Percentiles rank a stretch among this genome's conserved stretches.
phyloP scores from a whole-genome alignment of 1,140 invertebrate genomes.

The Babylonia areolata region DNA sequence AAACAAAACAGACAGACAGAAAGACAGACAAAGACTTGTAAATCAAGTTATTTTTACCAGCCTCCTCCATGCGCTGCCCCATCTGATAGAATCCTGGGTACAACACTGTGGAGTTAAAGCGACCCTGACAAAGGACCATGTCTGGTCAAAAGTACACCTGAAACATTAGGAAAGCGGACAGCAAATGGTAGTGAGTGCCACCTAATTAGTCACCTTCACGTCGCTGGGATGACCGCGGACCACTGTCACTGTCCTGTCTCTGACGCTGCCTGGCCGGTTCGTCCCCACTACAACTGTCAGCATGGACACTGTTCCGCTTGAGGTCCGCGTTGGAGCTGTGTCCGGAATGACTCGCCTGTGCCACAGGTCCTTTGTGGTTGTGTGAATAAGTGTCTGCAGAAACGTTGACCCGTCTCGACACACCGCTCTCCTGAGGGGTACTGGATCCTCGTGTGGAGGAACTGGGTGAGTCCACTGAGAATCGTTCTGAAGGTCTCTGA shows the following conservation, averaged over 20 bases:
- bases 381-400: slow-evolving; percentile 14
- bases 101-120: too few relatives aligned
- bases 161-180: not conserved
- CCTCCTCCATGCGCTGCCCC: not conserved
- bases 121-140: too few relatives aligned
- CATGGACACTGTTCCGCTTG: slow-evolving; percentile 34
- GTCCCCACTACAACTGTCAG: slow-evolving; percentile 18
- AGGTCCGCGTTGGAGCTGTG: slow-evolving; percentile 20
- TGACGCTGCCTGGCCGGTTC: slow-evolving; percentile 30
- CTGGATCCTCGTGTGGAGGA: slow-evolving; percentile 29
- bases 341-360: slow-evolving; percentile 12
- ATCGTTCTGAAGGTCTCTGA: slow-evolving; percentile 38
- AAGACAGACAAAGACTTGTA: not conserved
- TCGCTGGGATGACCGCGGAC: slow-evolving; percentile 33
- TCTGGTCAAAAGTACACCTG: too few relatives aligned
- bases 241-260: slow-evolving; percentile 42
- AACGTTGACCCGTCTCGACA: slow-evolving; percentile 38
- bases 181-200: too few relatives aligned
- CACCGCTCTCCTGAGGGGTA: slow-evolving; percentile 21
- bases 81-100: too few relatives aligned
- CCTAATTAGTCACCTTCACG: slow-evolving; percentile 38
- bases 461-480: not conserved
- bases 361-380: slow-evolving; percentile 26
- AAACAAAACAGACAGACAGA: not conserved
- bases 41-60: not conserved